These are phyloP conservation scores for Drosophila kikkawai DNA, from an alignment of 1,140 invertebrate species.

Conservation along the genomic window DNA sequence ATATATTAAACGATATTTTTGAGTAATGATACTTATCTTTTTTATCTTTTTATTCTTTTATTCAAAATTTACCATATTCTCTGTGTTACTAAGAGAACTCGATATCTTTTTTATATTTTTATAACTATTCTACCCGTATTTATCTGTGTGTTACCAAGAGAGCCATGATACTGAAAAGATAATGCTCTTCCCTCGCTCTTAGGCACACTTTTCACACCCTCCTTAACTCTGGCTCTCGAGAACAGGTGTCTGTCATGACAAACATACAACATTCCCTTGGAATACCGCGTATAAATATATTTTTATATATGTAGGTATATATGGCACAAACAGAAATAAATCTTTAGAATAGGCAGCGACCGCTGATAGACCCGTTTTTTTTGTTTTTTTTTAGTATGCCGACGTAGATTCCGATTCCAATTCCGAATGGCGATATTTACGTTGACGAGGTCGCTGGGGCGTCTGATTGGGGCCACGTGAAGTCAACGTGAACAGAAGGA, in stretches of 20 bases:
- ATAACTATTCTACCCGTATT: neutral
- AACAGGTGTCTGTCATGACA: constrained; percentile 37
- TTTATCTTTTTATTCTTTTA: neutral
- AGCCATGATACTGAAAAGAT: neutral
- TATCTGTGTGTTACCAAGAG: constrained; percentile 13
- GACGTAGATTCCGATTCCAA: constrained; percentile 52
- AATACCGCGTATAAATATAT: constrained; percentile 38
- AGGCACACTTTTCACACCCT: constrained; percentile 32
- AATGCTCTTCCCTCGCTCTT: neutral
- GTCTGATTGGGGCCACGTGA: constrained; percentile 70
- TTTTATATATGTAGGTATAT: constrained; percentile 10
- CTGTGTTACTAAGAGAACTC: constrained; percentile 27
- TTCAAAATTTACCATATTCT: neutral
- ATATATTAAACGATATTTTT: too few species aligned
- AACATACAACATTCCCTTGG: constrained; percentile 30
- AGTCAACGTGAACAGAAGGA: constrained; percentile 72
- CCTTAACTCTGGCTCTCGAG: constrained; percentile 4
- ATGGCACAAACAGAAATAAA: constrained; percentile 69
- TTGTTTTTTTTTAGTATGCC: constrained; percentile 27
- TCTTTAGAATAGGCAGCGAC: constrained; percentile 43
- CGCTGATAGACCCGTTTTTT: constrained; percentile 48
- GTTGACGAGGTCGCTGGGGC: constrained; percentile 68
- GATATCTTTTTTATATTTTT: constrained; percentile 8
- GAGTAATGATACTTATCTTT: too few species aligned
- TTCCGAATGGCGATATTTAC: constrained; percentile 29